Percentiles rank a stretch among this genome's conserved stretches.
phyloP scores from a whole-genome alignment of 2,797 vertebrate species.

The Uromys caudimaculatus region DNA sequence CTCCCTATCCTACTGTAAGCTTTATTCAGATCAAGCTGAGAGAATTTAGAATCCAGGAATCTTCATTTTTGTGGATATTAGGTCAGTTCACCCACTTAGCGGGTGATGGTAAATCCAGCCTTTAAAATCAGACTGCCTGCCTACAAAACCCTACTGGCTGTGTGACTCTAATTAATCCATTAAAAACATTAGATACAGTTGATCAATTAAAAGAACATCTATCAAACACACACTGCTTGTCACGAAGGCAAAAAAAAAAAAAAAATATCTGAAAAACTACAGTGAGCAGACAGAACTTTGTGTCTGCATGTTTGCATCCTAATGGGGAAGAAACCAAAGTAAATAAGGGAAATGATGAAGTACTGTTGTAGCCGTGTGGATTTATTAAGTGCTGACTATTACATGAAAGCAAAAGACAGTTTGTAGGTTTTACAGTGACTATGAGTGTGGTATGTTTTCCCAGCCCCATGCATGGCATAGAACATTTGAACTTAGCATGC shows the following conservation, averaged over 20 bases:
- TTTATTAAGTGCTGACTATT: background rate
- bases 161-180: conserved; percentile 51
- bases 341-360: background rate
- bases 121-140: conserved; percentile 34
- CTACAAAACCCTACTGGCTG: conserved; percentile 22
- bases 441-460: background rate
- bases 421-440: background rate
- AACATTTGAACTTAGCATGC: background rate
- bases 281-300: background rate
- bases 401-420: background rate
- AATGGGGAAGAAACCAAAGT: background rate
- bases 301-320: background rate
- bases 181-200: conserved; percentile 44
- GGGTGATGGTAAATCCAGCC: background rate
- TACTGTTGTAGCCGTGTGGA: background rate
- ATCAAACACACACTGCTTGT: background rate
- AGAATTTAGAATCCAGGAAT: background rate
- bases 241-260: background rate
- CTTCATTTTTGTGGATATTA: conserved; percentile 7
- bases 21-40: background rate
- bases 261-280: background rate
- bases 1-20: background rate
- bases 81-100: background rate
- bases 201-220: conserved; percentile 46
- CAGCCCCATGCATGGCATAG: background rate